Conservation (phyloP, 2,113 vertebrate species). For the Smithornis capensis region DNA sequence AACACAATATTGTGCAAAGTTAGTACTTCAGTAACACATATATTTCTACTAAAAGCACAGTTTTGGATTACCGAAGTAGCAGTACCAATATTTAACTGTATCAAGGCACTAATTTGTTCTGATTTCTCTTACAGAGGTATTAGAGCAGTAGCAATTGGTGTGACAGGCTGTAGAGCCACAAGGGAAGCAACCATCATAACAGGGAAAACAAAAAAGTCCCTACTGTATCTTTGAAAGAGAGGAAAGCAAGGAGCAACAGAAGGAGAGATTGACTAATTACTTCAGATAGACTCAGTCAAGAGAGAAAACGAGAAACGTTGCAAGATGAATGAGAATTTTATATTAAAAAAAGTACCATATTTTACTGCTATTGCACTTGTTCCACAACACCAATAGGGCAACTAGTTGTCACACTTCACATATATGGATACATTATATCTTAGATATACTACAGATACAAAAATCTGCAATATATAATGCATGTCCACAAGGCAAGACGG, state of each 20-base stretch:
- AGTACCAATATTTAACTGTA: not conserved
- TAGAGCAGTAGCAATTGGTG: not conserved
- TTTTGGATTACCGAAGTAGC: not conserved
- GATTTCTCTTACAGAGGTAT: not conserved
- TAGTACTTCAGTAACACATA: not conserved
- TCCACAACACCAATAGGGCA: not conserved
- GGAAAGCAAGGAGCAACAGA: not conserved
- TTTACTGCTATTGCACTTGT: not conserved
- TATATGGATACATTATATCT: not conserved
- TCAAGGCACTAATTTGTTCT: not conserved
- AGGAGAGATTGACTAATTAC: not conserved
- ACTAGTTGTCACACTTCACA: not conserved
- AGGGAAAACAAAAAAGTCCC: not conserved
- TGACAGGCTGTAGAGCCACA: not conserved
- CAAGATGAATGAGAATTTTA: not conserved
- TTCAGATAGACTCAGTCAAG: not conserved
- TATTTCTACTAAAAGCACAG: not conserved
- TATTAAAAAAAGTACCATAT: not conserved
- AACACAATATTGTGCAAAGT: not conserved
- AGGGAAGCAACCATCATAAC: not conserved
- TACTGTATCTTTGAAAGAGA: not conserved
- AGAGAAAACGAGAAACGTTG: not conserved
- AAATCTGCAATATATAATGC: not conserved
- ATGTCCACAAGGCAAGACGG: not conserved
- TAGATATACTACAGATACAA: not conserved